Conservation (phyloP, 2,113 vertebrate genomes). For the Thryonomys swinderianus region DNA sequence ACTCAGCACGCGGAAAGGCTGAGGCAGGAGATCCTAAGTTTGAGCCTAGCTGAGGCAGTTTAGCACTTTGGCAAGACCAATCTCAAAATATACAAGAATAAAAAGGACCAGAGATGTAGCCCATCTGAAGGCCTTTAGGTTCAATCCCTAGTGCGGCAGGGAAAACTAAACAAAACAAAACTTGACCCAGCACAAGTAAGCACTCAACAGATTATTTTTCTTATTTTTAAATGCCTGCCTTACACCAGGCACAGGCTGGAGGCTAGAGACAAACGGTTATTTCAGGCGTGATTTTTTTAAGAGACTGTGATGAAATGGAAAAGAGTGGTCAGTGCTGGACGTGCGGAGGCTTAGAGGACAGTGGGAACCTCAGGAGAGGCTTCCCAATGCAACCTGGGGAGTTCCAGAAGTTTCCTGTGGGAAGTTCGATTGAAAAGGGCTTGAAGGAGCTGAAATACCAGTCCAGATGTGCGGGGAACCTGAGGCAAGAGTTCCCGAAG, state of each 20-base stretch:
- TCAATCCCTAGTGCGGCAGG: background rate
- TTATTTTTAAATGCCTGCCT: conserved; percentile 4
- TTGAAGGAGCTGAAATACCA: background rate
- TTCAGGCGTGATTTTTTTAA: background rate
- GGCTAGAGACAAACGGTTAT: background rate
- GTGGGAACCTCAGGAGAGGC: background rate
- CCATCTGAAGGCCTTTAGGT: background rate
- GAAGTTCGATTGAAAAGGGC: background rate
- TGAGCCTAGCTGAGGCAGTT: background rate
- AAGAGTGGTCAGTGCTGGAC: background rate
- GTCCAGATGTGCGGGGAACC: background rate
- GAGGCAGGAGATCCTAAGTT: background rate
- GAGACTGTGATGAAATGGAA: background rate
- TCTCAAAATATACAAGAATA: background rate
- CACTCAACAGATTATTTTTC: background rate
- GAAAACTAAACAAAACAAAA: background rate
- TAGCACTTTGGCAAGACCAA: background rate
- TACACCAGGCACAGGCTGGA: background rate
- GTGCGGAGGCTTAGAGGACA: background rate
- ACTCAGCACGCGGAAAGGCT: background rate
- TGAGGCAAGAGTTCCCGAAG: background rate
- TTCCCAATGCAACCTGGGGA: background rate
- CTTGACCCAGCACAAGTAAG: background rate
- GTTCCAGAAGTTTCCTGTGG: background rate
- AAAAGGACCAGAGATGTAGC: background rate